Evolutionary conservation across 2,888 invertebrate genomes (phyloP), one percentile per base, ranked within the genome.

Genomic region (Chrysotoxum bicinctum): DNA sequence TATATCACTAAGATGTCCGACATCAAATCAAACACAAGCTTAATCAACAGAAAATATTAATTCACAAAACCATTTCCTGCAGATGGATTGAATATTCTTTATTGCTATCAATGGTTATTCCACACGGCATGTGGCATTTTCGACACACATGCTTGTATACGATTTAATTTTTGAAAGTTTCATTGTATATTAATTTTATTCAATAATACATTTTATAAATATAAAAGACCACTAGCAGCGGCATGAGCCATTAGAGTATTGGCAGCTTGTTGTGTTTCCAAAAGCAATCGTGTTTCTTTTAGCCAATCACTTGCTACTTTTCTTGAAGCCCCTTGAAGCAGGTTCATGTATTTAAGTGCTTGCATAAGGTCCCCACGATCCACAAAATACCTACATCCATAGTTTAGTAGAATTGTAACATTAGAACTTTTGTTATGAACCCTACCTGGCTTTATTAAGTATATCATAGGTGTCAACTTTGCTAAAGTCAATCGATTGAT

Each of bases 221-320:
- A 92, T 88, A 92, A 89, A 69, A 92, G 88, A 79, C 91, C 92
- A 87, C 95, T 94, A 1, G 97, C 96, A 0, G 96, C 95, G 5
- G 98, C 98, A 90, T 98, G 97, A 0, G 98, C 97, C 90, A 98
- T 94, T 32, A 99, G 93, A 0, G 97, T 96, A 89, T 97, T 95
- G 10, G 98, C 97, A 12, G 98, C 98, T 91, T 98, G 98, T 90
- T 96, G 94, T 10, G 97, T 96, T 92, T 98, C 98, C 87, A 99
- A 93, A 87, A 97, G 94, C 64, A 96, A 94, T 72, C 95, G 94
- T 0, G 97, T 95, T 89, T 97, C 98, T 74, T 95, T 94, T 90
- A 97, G 94, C 99, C 99, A 99, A 87, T 97, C 96, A 50, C 93
- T 92, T 0, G 98, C 97, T 1, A 98, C 95, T 69, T 94, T 94